Percentiles rank a stretch among this genome's conserved stretches.
Conservation (phyloP, 2,113 vertebrate genomes). For the Solea solea region DNA sequence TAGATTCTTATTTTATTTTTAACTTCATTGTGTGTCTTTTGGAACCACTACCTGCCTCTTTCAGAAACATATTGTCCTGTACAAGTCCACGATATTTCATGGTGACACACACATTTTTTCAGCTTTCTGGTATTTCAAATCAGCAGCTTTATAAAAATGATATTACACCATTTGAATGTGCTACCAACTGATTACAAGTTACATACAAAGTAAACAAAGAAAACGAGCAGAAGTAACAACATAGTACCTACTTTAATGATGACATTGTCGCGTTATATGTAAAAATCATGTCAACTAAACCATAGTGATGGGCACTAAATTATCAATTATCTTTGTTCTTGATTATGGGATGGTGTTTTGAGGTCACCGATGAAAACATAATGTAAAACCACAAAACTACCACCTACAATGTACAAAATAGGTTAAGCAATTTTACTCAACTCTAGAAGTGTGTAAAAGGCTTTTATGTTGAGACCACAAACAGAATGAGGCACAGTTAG, state of each 20-base stretch:
- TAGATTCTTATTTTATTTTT: no score
- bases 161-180: background rate
- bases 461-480: slow-evolving; percentile 28
- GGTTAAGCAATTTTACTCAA: slow-evolving; percentile 12
- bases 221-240: slow-evolving; percentile 27
- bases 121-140: background rate
- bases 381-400: slow-evolving; percentile 37
- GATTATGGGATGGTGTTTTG: background rate
- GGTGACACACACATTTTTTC: no score
- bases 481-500: slow-evolving; percentile 55
- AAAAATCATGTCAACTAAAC: slow-evolving; percentile 22
- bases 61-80: background rate
- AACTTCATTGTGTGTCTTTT: no score
- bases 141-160: slow-evolving; percentile 5
- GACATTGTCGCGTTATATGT: slow-evolving; percentile 30
- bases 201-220: background rate
- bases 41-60: background rate
- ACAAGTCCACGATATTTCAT: no score
- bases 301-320: background rate
- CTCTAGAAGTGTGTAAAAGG: slow-evolving; percentile 40
- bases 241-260: slow-evolving; percentile 48
- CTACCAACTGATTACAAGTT: background rate
- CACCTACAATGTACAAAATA: slow-evolving; percentile 46
- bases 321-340: background rate
- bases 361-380: slow-evolving; percentile 24